Conservation (phyloP, 2,113 vertebrate species). For the Tyto alba region DNA sequence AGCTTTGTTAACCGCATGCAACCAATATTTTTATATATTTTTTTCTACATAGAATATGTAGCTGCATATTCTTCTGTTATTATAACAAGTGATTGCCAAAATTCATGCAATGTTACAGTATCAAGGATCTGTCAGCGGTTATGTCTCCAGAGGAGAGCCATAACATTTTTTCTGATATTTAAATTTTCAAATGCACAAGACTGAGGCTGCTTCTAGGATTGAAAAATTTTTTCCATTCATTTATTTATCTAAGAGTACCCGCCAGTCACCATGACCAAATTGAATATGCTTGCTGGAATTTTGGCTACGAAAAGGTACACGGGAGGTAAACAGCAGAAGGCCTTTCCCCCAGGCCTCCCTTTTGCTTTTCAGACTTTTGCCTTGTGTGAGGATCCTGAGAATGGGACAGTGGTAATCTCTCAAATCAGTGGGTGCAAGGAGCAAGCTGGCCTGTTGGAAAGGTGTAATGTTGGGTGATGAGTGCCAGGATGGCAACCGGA, state of each 20-base stretch:
- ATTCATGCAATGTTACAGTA: neutral
- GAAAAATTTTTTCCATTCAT: neutral
- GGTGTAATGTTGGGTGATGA: neutral
- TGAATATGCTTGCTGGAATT: neutral
- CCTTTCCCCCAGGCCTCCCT: neutral
- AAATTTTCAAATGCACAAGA: neutral
- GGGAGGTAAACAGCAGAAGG: neutral
- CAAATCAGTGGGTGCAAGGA: neutral
- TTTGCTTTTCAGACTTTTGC: neutral
- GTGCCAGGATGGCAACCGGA: neutral
- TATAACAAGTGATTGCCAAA: neutral
- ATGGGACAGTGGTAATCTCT: neutral
- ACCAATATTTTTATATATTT: neutral
- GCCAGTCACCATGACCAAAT: neutral
- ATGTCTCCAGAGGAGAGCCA: neutral
- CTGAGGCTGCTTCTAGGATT: neutral
- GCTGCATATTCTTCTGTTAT: neutral
- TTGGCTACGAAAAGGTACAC: neutral
- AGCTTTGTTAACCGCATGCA: neutral
- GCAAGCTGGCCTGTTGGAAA: neutral
- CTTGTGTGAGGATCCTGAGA: neutral
- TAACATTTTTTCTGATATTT: neutral
- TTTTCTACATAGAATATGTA: neutral
- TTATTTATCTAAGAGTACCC: neutral
- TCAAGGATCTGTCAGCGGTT: neutral